Percentiles rank a stretch among this genome's conserved stretches.
Evolutionary conservation across 2,888 invertebrate species (phyloP).

Genomic region (Netelia inedita): DNA sequence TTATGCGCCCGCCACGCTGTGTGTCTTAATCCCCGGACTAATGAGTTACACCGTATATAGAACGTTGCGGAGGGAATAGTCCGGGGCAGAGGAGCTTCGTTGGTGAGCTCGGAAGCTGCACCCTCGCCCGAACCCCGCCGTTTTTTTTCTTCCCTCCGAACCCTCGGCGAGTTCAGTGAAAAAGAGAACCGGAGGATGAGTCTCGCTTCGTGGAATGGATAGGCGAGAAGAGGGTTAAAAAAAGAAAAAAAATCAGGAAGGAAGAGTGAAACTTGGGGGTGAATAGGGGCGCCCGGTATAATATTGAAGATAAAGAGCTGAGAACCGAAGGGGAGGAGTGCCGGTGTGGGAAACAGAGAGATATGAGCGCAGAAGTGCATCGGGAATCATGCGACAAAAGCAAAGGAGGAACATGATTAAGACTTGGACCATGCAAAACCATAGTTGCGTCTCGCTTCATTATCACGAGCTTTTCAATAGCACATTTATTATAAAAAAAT

Average conservation of each 20-base stretch:
- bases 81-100: slow-evolving; percentile 55
- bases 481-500: no score
- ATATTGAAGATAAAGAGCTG: slow-evolving; percentile 47
- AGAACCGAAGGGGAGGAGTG: slow-evolving; percentile 33
- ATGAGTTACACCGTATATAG: slow-evolving; percentile 75
- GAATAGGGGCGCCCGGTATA: slow-evolving; percentile 34
- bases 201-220: slow-evolving; percentile 42
- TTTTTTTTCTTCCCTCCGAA: slow-evolving; percentile 17
- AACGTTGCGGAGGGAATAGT: slow-evolving; percentile 47
- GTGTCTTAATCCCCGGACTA: slow-evolving; percentile 77
- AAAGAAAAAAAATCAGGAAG: slow-evolving; percentile 41
- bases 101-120: slow-evolving; percentile 47
- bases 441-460: no score
- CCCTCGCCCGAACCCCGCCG: slow-evolving; percentile 2
- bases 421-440: background rate
- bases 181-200: slow-evolving; percentile 42
- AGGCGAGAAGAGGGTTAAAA: slow-evolving; percentile 50
- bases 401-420: slow-evolving; percentile 1
- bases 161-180: slow-evolving; percentile 32
- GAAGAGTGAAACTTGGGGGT: slow-evolving; percentile 30
- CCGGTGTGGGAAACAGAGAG: slow-evolving; percentile 32
- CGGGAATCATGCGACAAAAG: slow-evolving; percentile 3
- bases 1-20: slow-evolving; percentile 73
- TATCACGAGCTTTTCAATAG: no score
- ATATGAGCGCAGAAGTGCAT: slow-evolving; percentile 36